A percentile compares a stretch with the other conserved stretches of the same genome.
Evolutionary conservation across 2,888 invertebrate genomes (phyloP).

Genomic region (Hipparchia semele): DNA sequence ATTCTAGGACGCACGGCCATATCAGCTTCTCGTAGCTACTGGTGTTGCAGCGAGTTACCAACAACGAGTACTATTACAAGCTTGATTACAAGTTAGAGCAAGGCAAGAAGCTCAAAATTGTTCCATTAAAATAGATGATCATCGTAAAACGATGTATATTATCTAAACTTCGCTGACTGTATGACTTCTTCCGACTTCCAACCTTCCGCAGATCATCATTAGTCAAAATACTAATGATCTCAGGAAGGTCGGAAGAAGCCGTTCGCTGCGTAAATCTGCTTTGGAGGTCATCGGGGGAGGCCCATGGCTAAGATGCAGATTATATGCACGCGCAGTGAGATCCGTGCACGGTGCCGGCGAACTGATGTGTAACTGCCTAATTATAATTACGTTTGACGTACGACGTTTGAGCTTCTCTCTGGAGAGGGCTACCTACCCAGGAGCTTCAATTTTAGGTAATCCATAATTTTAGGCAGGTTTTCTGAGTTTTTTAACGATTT

Average conservation of each 20-base stretch:
- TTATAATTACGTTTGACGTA: too few species aligned
- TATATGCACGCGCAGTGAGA: too few species aligned
- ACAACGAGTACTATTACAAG: background rate
- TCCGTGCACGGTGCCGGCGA: too few species aligned
- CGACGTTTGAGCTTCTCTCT: too few species aligned
- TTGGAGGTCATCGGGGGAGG: slow-evolving; percentile 7
- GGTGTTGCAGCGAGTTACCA: background rate
- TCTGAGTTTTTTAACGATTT: too few species aligned
- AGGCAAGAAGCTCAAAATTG: background rate
- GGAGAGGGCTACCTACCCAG: too few species aligned
- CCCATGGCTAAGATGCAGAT: background rate
- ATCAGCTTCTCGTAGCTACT: background rate
- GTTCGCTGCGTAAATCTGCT: slow-evolving; percentile 4
- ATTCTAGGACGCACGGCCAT: slow-evolving; percentile 4
- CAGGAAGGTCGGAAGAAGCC: slow-evolving; percentile 10
- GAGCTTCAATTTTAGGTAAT: too few species aligned
- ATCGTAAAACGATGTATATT: background rate
- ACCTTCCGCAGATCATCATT: too few species aligned
- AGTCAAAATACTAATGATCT: background rate
- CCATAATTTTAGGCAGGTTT: too few species aligned
- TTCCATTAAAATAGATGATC: background rate
- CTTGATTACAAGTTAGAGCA: too few species aligned
- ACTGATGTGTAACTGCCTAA: too few species aligned
- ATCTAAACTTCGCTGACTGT: background rate
- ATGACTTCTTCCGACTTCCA: background rate